phyloP scores from a whole-genome alignment of 2,113 vertebrate genomes.

The Speoplatyrhinus poulsoni region DNA sequence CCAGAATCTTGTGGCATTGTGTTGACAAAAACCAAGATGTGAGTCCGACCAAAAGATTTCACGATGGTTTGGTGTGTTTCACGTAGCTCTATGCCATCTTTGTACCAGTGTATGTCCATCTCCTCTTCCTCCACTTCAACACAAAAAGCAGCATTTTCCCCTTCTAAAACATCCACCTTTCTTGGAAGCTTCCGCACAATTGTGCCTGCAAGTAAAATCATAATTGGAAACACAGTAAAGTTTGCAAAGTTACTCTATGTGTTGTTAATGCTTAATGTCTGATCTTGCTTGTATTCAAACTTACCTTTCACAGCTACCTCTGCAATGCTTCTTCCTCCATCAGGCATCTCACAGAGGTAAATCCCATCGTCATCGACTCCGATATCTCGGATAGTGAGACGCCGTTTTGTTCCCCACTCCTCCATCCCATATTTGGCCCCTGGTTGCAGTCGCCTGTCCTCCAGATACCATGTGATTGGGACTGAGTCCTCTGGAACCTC shows the following conservation, averaged over 20 bases:
- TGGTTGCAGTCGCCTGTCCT: conserved; percentile 90
- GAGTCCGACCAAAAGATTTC: conserved; percentile 91
- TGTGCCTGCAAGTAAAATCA: conserved; percentile 64
- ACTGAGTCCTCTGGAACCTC: conserved; percentile 92
- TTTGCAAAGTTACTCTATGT: too few species aligned
- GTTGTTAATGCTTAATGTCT: too few species aligned
- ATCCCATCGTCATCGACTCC: conserved; percentile 91
- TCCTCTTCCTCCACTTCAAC: conserved; percentile 87
- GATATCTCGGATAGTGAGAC: conserved; percentile 90
- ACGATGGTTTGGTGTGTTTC: conserved; percentile 84
- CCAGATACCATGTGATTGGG: conserved; percentile 92
- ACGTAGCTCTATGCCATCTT: conserved; percentile 83
- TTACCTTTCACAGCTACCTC: conserved; percentile 95
- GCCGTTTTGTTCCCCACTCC: conserved; percentile 84
- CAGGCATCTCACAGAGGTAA: conserved; percentile 96
- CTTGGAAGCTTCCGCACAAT: conserved; percentile 86
- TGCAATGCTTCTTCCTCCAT: conserved; percentile 91
- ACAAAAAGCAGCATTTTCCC: conserved; percentile 94
- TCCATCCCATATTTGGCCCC: conserved; percentile 95
- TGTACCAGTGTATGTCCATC: conserved; percentile 88
- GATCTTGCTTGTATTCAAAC: neutral
- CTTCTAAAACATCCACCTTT: conserved; percentile 93
- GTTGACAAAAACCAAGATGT: conserved; percentile 92
- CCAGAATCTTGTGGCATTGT: conserved; percentile 89
- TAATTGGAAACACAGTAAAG: neutral